Base-by-base conservation (phyloP, 2,888 invertebrate genomes). In the Entomobrya multifasciata region DNA sequence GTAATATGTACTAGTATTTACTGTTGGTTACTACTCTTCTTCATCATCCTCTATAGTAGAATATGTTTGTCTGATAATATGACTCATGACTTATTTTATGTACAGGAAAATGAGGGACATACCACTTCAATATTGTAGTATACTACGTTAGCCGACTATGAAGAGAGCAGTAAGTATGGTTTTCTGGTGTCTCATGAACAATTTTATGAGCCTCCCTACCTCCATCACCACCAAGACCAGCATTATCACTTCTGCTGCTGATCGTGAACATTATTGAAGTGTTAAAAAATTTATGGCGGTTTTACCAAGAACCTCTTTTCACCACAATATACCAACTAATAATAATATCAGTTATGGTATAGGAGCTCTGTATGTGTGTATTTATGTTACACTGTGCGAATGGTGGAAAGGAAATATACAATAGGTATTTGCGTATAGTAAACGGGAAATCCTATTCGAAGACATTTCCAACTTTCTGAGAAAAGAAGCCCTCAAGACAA, bases 261-360 rank as follows among this genome's bases (percentile, higher is more conserved):
- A 87, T 87, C 88, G 80, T 85, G 77, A 89, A 88, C 89, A 88
- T 89, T 90, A 90, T 90, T 87, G 89, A 90, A 88, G 90, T 88
- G 89, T 88, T 89, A 90, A 90, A 90, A 90, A 89, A 90, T 90
- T 89, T 90, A 90, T 89, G 79, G 20, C 49, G 52, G 79, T 65
- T 79, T 79, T 79, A 49, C 79, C 36, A n/a, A 25, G 65, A 79
- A 11, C 65, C 79, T 65, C 65, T 49, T 62, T 41, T 65, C 65
- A 47, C 49, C 52, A 30, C 49, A 27, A n/a, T 17, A 17, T 74
- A 74, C 72, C 52, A 15, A n/a, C n/a, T n/a, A n/a, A 49, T 52
- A 52, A 30, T 47, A 47, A 70, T 25, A 25, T n/a, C n/a, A n/a
- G n/a, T n/a, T n/a, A n/a, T n/a, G n/a, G n/a, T n/a, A n/a, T n/a